Conservation (phyloP, 2,888 invertebrate genomes). For the Drosophila bunnanda region DNA sequence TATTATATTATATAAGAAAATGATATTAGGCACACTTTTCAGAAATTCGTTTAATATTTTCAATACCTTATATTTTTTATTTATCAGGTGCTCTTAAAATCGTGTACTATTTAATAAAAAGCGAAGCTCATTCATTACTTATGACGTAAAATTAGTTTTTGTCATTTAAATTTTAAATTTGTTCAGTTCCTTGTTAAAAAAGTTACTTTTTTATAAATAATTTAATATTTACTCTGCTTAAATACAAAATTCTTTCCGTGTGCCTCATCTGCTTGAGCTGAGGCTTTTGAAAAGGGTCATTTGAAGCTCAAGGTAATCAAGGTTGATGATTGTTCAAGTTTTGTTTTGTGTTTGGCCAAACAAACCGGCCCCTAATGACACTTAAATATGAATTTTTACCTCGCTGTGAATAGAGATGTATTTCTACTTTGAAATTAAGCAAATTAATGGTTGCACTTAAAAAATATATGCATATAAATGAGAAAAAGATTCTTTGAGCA, state of each 20-base stretch:
- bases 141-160: no score
- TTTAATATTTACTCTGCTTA: background rate
- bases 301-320: constrained; percentile 67
- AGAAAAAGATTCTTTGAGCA: background rate
- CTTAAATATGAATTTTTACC: constrained; percentile 15
- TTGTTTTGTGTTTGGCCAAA: constrained; percentile 35
- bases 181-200: background rate
- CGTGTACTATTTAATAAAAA: no score
- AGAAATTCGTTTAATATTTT: no score
- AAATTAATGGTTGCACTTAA: background rate
- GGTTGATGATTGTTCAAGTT: constrained; percentile 55
- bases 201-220: background rate
- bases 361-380: constrained; percentile 64
- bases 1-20: no score
- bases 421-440: constrained; percentile 6
- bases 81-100: no score
- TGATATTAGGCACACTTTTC: no score
- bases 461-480: background rate
- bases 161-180: no score
- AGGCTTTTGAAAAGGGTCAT: constrained; percentile 54
- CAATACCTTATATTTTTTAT: no score
- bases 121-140: no score
- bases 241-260: constrained; percentile 14
- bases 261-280: background rate
- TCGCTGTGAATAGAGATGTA: constrained; percentile 8